phyloP scores from a whole-genome alignment of 2,888 invertebrate species.

The Pammene aurita region DNA sequence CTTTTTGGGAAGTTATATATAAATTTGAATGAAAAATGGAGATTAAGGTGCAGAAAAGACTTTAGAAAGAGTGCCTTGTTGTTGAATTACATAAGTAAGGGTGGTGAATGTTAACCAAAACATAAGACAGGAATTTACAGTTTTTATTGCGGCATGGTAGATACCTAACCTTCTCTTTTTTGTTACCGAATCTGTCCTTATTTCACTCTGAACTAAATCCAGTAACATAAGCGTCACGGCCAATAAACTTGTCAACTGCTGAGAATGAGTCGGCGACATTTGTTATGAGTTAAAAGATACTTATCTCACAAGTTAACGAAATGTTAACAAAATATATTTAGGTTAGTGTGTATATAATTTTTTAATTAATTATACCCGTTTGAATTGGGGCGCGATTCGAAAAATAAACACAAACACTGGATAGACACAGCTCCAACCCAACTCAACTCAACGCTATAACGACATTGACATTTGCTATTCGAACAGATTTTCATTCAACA shows the following conservation, averaged over 20 bases:
- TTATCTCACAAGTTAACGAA: neutral
- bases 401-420: too few relatives aligned
- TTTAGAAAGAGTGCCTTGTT: neutral
- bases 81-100: neutral
- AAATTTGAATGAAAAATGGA: slow-evolving; percentile 5
- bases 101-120: neutral
- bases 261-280: slow-evolving; percentile 3
- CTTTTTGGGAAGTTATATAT: slow-evolving; percentile 7
- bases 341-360: neutral
- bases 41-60: neutral
- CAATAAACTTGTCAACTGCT: slow-evolving; percentile 4
- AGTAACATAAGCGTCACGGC: neutral
- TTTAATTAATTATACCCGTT: too few relatives aligned
- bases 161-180: neutral
- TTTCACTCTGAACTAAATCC: neutral
- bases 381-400: too few relatives aligned
- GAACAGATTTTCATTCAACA: too few relatives aligned
- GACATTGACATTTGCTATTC: too few relatives aligned
- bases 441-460: too few relatives aligned
- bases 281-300: neutral
- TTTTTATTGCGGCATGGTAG: neutral
- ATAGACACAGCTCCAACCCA: too few relatives aligned
- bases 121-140: neutral
- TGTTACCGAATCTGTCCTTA: neutral
- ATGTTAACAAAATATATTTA: neutral